phyloP scores from a whole-genome alignment of 2,113 vertebrate genomes.

The Madoqua kirkii region DNA sequence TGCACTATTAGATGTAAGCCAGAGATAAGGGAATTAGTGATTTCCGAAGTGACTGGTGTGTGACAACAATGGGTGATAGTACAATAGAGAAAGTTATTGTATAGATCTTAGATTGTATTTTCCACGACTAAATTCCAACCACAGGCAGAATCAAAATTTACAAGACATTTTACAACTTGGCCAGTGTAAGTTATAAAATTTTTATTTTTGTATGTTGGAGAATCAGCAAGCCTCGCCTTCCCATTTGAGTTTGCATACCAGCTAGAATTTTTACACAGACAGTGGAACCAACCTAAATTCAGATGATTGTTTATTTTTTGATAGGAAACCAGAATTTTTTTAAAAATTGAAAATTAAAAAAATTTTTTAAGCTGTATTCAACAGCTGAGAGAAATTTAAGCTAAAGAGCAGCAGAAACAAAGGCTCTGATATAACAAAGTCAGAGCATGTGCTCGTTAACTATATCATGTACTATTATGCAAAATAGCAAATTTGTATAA shows the following conservation, averaged over 20 bases:
- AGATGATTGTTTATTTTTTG: neutral
- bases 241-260: neutral
- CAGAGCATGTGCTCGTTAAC: neutral
- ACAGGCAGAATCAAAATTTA: neutral
- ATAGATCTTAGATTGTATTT: neutral
- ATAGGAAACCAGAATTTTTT: neutral
- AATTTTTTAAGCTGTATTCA: neutral
- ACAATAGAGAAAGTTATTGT: neutral
- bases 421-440: neutral
- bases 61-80: neutral
- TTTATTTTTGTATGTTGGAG: neutral
- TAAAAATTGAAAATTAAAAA: neutral
- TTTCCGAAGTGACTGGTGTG: neutral
- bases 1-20: neutral
- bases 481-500: neutral
- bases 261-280: neutral
- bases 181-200: neutral
- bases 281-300: neutral
- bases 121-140: neutral
- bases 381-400: neutral
- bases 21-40: neutral
- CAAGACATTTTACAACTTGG: neutral
- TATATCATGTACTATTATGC: neutral
- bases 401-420: constrained; percentile 6
- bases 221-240: neutral